Evolutionary conservation across 2,113 vertebrate genomes (phyloP).

Genomic region (Lynx canadensis): DNA sequence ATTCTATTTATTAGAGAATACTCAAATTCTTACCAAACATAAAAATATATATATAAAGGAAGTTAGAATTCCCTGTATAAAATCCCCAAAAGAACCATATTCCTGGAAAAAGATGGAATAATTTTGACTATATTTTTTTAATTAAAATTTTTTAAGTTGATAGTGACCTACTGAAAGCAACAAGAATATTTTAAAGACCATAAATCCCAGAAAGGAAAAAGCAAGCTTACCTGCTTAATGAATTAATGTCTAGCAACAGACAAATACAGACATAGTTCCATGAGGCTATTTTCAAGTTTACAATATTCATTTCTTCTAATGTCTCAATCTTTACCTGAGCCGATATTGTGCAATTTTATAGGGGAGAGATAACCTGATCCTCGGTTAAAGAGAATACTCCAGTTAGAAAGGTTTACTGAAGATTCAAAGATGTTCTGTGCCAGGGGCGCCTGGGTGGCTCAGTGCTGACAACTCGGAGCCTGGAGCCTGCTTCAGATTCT

Average conservation of each 20-base stretch:
- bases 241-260: conserved; percentile 18
- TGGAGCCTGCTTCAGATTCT: too few species aligned
- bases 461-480: too few species aligned
- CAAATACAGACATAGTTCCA: not conserved
- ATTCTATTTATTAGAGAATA: not conserved
- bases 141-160: conserved; percentile 36
- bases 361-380: not conserved
- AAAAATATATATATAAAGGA: not conserved
- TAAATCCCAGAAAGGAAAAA: conserved; percentile 14
- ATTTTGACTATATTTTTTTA: not conserved
- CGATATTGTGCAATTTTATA: not conserved
- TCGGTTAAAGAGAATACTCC: not conserved
- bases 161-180: not conserved
- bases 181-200: conserved; percentile 6
- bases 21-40: not conserved
- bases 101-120: not conserved
- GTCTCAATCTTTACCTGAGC: not conserved
- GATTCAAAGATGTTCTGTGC: not conserved
- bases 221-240: not conserved
- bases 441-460: too few species aligned
- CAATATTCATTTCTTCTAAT: conserved; percentile 39
- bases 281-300: conserved; percentile 20
- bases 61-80: conserved; percentile 4
- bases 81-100: not conserved
- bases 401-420: not conserved